Evolutionary conservation across 2,888 invertebrate genomes (phyloP).

Genomic region (Arrhopalites spinosus): DNA sequence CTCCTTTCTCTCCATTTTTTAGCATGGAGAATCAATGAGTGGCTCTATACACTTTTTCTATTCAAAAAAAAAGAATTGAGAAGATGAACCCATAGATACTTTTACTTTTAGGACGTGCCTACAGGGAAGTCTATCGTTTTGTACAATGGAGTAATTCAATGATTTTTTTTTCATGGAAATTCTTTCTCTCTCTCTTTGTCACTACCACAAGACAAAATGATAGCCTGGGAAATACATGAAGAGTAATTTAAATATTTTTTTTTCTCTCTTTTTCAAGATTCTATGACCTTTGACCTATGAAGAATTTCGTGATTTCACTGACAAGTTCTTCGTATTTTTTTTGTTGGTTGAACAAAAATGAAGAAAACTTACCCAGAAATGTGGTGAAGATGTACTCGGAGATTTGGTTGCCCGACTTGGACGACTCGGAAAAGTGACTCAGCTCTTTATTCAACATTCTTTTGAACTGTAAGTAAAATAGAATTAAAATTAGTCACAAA

Average conservation of each 20-base stretch:
- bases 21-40: not conserved
- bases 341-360: too few species aligned
- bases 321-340: not conserved
- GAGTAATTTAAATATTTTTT: not conserved
- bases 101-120: too few species aligned
- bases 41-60: too few species aligned
- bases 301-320: not conserved
- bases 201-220: not conserved
- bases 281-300: not conserved
- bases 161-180: not conserved
- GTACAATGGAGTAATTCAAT: too few species aligned
- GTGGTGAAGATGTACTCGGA: slow-evolving; percentile 99
- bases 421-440: slow-evolving; percentile 98
- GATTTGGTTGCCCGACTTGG: slow-evolving; percentile 98
- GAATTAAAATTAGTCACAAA: too few species aligned
- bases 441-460: slow-evolving; percentile 99
- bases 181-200: not conserved
- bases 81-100: too few species aligned
- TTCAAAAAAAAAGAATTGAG: too few species aligned
- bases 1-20: not conserved
- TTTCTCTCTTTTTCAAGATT: too few species aligned
- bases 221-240: too few species aligned
- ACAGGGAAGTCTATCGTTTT: too few species aligned
- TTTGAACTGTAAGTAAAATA: slow-evolving; percentile 73
- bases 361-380: slow-evolving; percentile 96